Percentiles rank a stretch among this genome's conserved stretches.
Evolutionary conservation across 1,140 invertebrate species (phyloP).

Genomic region (Diuraphis noxia): DNA sequence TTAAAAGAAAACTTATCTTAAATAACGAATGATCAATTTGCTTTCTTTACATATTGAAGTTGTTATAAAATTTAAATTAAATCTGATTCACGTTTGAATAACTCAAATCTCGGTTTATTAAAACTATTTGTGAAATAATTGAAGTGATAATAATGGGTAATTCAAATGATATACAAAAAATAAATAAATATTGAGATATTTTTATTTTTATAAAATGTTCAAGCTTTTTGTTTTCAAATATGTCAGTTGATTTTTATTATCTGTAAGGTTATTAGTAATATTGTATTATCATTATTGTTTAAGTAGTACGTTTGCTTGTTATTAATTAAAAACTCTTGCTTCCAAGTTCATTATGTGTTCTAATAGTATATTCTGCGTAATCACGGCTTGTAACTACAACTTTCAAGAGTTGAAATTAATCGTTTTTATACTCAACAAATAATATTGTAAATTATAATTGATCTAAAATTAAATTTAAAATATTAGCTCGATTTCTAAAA

Average conservation of each 20-base stretch:
- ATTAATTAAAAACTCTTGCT: conserved; percentile 15
- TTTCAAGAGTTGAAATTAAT: conserved; percentile 6
- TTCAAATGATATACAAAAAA: background rate
- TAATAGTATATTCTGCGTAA: background rate
- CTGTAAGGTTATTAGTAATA: background rate
- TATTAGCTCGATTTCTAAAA: background rate
- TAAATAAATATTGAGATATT: background rate
- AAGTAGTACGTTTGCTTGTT: background rate
- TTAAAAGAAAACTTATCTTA: background rate
- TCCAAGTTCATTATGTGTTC: background rate
- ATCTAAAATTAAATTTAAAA: background rate
- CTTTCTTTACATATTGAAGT: background rate
- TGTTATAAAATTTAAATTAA: background rate
- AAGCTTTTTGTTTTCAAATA: background rate
- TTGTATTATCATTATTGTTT: background rate
- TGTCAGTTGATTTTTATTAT: background rate
- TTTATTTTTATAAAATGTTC: background rate
- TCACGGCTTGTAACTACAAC: conserved; percentile 9
- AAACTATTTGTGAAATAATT: background rate
- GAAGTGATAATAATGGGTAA: background rate
- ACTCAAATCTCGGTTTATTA: background rate
- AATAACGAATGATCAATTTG: background rate
- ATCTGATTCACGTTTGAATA: background rate
- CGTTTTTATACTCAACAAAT: background rate
- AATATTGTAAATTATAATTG: background rate